Evolutionary conservation across 1,140 invertebrate genomes (phyloP).

Genomic region (Trichonephila clavata): DNA sequence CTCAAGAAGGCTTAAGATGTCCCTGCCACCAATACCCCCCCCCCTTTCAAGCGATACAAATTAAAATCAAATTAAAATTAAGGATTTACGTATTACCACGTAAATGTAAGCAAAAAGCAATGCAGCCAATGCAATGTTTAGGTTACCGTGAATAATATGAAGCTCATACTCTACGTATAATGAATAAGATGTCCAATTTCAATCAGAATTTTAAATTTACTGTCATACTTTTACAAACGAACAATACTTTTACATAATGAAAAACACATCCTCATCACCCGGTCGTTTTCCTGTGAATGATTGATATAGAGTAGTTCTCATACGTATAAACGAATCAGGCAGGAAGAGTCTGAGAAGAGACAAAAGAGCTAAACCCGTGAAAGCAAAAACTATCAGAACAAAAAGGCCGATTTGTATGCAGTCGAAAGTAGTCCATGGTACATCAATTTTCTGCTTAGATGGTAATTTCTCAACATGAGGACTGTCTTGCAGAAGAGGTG

Average conservation of each 20-base stretch:
- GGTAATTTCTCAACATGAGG: not conserved
- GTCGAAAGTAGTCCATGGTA: not conserved
- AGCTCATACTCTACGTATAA: too few species aligned
- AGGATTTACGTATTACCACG: too few species aligned
- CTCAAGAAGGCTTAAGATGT: too few species aligned
- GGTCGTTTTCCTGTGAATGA: constrained; percentile 17
- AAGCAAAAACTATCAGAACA: not conserved
- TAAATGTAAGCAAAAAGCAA: too few species aligned
- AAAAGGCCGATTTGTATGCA: not conserved
- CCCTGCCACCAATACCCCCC: too few species aligned
- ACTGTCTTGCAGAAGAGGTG: constrained; percentile 11
- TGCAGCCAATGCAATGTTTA: too few species aligned
- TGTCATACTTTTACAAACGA: not conserved
- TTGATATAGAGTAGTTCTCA: constrained; percentile 23
- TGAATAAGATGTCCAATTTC: too few species aligned
- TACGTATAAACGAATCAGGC: constrained; percentile 63
- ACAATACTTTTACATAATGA: constrained; percentile 44
- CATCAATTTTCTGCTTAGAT: not conserved
- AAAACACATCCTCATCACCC: constrained; percentile 40
- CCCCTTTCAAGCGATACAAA: too few species aligned
- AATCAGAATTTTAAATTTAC: not conserved
- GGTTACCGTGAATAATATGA: too few species aligned
- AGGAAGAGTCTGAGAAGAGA: not conserved
- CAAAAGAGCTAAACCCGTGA: not conserved
- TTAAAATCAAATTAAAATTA: too few species aligned